Conservation (phyloP, 2,797 vertebrate genomes). For the Naso thynnoides region DNA sequence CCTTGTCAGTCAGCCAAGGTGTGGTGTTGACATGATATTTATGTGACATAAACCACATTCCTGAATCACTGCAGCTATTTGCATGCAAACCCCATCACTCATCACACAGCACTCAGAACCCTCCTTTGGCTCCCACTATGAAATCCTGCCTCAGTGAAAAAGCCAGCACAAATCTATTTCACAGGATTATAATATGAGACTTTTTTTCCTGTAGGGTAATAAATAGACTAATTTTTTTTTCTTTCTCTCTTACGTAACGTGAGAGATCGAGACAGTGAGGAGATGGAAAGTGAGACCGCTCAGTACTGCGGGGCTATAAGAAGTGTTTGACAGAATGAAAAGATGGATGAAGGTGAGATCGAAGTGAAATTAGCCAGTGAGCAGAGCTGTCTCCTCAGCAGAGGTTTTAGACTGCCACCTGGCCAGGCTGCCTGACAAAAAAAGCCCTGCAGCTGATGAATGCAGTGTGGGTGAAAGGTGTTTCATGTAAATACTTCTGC, state of each 20-base stretch:
- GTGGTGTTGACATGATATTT: conserved; percentile 55
- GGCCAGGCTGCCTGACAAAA: conserved; percentile 27
- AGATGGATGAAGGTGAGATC: conserved; percentile 57
- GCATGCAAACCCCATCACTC: conserved; percentile 62
- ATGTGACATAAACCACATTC: conserved; percentile 59
- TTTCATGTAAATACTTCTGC: conserved; percentile 24
- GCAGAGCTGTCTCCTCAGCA: conserved; percentile 47
- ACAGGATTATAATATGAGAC: conserved; percentile 63
- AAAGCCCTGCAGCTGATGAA: conserved; percentile 39
- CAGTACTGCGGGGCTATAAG: conserved; percentile 43
- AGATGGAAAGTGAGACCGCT: conserved; percentile 64
- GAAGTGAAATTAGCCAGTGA: conserved; percentile 67
- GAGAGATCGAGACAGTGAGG: conserved; percentile 62
- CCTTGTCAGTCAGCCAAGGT: conserved; percentile 48
- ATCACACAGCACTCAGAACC: conserved; percentile 39
- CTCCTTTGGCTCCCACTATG: conserved; percentile 45
- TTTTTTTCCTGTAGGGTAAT: conserved; percentile 63
- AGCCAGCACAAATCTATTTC: conserved; percentile 61
- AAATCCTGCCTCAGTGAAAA: conserved; percentile 37
- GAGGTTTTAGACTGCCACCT: conserved; percentile 57
- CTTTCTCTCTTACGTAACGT: conserved; percentile 55
- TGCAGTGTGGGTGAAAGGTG: conserved; percentile 27
- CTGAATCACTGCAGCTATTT: conserved; percentile 53
- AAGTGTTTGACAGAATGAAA: conserved; percentile 69
- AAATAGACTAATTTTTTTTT: conserved; percentile 52